Conservation (phyloP, 2,888 invertebrate species). For the Andrena chrysosceles region DNA sequence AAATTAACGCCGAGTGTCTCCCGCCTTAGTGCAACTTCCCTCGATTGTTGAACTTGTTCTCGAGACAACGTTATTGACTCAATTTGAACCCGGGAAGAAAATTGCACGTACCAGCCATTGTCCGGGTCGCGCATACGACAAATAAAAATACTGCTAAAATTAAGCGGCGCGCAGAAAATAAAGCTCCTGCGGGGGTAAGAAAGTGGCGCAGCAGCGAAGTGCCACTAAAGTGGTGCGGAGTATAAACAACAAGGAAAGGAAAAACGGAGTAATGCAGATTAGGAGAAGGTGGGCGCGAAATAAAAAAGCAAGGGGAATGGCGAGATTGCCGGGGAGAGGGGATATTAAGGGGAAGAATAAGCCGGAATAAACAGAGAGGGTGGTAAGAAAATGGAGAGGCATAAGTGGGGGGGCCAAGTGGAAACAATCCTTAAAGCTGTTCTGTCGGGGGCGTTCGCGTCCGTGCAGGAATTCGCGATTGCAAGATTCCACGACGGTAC, state of each 20-base stretch:
- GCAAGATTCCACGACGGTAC: slow-evolving; percentile 76
- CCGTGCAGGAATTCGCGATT: slow-evolving; percentile 81
- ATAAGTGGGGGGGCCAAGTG: slow-evolving; percentile 12
- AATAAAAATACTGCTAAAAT: too few species aligned
- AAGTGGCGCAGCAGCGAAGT: neutral
- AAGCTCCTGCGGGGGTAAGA: neutral
- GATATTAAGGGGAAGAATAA: slow-evolving; percentile 32
- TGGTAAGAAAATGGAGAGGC: neutral
- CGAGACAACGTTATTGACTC: neutral
- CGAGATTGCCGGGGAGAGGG: neutral
- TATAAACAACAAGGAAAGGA: slow-evolving; percentile 1
- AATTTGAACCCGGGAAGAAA: neutral
- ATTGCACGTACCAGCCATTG: neutral
- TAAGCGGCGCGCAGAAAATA: neutral
- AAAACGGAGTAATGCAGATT: slow-evolving; percentile 20
- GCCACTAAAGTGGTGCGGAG: neutral
- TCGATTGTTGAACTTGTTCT: neutral
- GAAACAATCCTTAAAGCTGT: slow-evolving; percentile 75
- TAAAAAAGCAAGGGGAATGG: neutral
- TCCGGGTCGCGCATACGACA: too few species aligned
- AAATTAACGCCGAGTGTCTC: neutral
- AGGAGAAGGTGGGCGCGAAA: neutral
- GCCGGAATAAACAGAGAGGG: neutral
- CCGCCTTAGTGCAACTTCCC: neutral
- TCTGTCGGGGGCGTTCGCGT: slow-evolving; percentile 74